These are phyloP conservation scores for Drosophila ironensis DNA, from an alignment of 1,140 invertebrate genomes.

Conservation along the genomic window DNA sequence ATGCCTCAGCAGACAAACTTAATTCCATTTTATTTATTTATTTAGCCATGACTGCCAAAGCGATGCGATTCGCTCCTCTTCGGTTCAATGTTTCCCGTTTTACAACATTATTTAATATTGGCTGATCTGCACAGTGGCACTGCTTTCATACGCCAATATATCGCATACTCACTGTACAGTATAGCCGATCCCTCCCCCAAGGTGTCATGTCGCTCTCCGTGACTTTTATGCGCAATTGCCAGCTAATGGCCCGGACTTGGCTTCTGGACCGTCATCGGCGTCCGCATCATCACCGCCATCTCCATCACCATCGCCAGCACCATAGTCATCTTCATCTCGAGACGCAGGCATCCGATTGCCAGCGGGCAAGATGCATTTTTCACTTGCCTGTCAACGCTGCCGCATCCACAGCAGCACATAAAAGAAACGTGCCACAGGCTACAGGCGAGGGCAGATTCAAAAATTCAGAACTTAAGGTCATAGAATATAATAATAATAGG, in stretches of 20 bases:
- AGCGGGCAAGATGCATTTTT: constrained; percentile 72
- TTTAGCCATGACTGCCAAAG: constrained; percentile 63
- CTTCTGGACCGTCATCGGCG: constrained; percentile 63
- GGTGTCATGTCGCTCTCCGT: constrained; percentile 32
- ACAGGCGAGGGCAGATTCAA: no score
- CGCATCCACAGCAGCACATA: constrained; percentile 1
- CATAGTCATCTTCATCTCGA: constrained; percentile 26
- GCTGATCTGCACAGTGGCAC: constrained; percentile 43
- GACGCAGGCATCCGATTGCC: constrained; percentile 58
- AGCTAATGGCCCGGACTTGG: constrained; percentile 60
- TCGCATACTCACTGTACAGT: no score
- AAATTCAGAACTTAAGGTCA: no score
- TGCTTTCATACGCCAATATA: background rate
- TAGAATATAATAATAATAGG: no score
- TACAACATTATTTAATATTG: constrained; percentile 81
- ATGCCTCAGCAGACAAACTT: constrained; percentile 59
- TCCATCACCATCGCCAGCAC: constrained; percentile 24
- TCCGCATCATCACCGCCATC: constrained; percentile 45
- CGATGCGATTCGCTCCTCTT: no score
- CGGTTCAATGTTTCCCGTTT: constrained; percentile 68
- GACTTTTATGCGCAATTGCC: constrained; percentile 77
- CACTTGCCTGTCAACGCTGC: constrained; percentile 63
- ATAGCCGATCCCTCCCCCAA: background rate
- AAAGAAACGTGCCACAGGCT: background rate
- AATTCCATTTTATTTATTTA: constrained; percentile 76